Base-by-base conservation (phyloP, 2,888 invertebrate genomes). In the Empis livida region DNA sequence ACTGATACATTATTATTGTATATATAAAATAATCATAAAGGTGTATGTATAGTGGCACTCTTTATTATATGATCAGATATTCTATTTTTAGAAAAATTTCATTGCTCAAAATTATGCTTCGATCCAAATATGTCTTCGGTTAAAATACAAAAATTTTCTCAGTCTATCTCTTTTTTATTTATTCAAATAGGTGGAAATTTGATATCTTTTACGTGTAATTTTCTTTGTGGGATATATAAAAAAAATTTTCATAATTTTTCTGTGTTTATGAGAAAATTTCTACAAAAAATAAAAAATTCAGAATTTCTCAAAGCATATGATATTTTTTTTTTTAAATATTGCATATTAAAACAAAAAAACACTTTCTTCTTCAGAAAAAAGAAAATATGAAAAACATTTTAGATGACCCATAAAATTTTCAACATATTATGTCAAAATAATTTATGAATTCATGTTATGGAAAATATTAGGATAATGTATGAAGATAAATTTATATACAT, bases 61-160 rank as follows among this genome's bases (percentile, higher is more conserved):
- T 27, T 27, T 27, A 27, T 27, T 27, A 27, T 27, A 27, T 27
- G 23, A 27, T 27, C 23, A 43, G 42, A 42, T 39, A 30, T 44
- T 49, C 49, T 55, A 55, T 54, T 55, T 54, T 54, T 55, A 55
- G 55, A 51, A 45, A 42, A 49, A 45, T 32, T 50, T 53, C 43
- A 45, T 48, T 49, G 50, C 51, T 48, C 50, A 39, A 27, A 27
- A 27, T 27, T 27, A 27, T 27, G 23, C 23, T 57, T 59, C 62
- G 60, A 62, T 59, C 68, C 68, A 68, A 69, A 69, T 68, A 68
- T 66, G 68, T 68, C 66, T 65, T 61, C 60, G 60, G 62, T 65
- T 48, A 42, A 35, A 35, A 35, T 60, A 60, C 57, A 59, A 57
- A 35, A n/a, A 35, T 13, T n/a, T 35, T 35, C n/a, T 35, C 35